These are phyloP conservation scores for Eristalis pertinax DNA, from an alignment of 2,888 invertebrate genomes.

Conservation along the genomic window DNA sequence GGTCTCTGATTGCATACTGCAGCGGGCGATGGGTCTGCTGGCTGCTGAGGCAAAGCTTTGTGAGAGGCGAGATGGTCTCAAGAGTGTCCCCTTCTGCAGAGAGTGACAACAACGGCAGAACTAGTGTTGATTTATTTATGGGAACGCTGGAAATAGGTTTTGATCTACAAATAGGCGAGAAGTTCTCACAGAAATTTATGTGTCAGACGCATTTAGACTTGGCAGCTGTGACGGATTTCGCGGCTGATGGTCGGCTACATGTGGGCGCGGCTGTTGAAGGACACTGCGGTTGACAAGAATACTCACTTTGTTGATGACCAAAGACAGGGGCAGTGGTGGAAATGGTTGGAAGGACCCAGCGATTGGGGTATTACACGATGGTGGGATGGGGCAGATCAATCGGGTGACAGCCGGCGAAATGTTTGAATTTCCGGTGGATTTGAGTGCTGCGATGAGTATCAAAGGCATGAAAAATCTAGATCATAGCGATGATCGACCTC, in stretches of 20 bases:
- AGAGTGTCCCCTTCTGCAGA: neutral
- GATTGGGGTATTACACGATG: too few relatives aligned
- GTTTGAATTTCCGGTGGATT: too few relatives aligned
- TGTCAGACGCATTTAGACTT: neutral
- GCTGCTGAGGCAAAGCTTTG: neutral
- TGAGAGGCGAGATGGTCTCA: neutral
- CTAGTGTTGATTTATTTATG: neutral
- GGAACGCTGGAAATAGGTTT: neutral
- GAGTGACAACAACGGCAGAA: neutral
- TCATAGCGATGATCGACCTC: too few relatives aligned
- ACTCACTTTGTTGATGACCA: too few relatives aligned
- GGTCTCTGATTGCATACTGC: neutral
- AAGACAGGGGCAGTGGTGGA: too few relatives aligned
- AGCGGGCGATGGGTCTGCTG: neutral
- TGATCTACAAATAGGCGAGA: neutral
- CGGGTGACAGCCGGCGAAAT: too few relatives aligned
- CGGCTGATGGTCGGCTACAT: neutral
- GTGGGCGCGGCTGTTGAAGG: neutral
- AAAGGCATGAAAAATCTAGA: too few relatives aligned
- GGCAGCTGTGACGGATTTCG: neutral
- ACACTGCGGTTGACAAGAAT: neutral
- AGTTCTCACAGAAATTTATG: neutral
- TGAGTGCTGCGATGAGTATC: too few relatives aligned
- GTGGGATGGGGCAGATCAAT: too few relatives aligned
- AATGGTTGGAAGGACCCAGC: too few relatives aligned